Conservation (phyloP, 2,113 vertebrate species). For the Meriones unguiculatus region DNA sequence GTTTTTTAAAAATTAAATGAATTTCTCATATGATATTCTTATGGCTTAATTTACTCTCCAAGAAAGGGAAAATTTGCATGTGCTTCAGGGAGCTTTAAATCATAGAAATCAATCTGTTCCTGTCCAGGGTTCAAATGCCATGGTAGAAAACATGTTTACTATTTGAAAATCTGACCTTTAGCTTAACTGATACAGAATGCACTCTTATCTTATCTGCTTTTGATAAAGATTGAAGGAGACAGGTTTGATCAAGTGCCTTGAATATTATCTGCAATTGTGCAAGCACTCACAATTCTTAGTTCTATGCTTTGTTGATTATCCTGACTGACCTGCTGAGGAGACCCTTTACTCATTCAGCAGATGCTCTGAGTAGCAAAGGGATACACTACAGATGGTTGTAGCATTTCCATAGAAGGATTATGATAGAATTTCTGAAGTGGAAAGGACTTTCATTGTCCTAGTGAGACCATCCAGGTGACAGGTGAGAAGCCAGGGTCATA, state of each 20-base stretch:
- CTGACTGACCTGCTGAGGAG: not conserved
- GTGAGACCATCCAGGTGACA: not conserved
- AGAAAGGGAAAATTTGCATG: not conserved
- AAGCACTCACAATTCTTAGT: not conserved
- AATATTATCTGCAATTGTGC: not conserved
- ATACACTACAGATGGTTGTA: not conserved
- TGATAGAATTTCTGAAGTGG: not conserved
- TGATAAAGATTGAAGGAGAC: not conserved
- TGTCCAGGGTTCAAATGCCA: not conserved
- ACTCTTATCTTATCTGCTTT: not conserved
- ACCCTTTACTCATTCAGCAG: not conserved
- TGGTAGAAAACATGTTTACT: not conserved
- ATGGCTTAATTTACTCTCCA: slow-evolving; percentile 47
- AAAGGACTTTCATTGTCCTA: not conserved
- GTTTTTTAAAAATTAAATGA: slow-evolving; percentile 21
- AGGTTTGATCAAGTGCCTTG: not conserved
- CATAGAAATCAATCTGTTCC: not conserved
- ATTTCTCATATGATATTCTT: slow-evolving; percentile 28
- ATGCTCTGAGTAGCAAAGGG: not conserved
- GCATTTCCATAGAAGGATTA: not conserved
- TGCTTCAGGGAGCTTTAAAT: slow-evolving; percentile 34
- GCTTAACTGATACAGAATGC: not conserved
- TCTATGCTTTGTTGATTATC: not conserved
- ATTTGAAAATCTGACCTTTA: slow-evolving; percentile 34
- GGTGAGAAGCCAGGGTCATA: not conserved